These are phyloP conservation scores for Gibbula magus DNA, from an alignment of 2,888 invertebrate genomes.

Conservation along the genomic window DNA sequence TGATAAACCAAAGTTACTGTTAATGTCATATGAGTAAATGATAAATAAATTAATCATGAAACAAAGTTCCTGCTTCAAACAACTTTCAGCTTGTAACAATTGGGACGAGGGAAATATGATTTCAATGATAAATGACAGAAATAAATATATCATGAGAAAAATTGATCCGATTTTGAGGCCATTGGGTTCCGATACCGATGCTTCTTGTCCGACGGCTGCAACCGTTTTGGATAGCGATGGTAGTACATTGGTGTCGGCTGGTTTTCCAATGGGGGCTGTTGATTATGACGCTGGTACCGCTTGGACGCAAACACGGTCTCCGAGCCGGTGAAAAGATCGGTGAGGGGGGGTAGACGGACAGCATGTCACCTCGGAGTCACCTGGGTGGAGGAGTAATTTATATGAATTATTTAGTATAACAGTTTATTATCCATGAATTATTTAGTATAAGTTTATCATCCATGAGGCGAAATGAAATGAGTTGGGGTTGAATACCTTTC, in stretches of 20 bases:
- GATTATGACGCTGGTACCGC: conserved; percentile 53
- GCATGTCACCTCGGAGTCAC: conserved; percentile 60
- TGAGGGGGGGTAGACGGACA: conserved; percentile 68
- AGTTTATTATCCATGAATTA: background rate
- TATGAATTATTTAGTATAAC: background rate
- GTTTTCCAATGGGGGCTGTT: background rate
- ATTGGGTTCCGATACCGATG: background rate
- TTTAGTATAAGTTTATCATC: no score
- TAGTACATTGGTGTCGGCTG: no score
- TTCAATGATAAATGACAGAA: background rate
- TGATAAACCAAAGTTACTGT: background rate
- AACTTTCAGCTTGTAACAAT: background rate
- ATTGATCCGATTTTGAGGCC: background rate
- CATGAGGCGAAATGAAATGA: no score
- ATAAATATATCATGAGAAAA: background rate
- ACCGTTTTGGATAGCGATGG: background rate
- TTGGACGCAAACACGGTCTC: conserved; percentile 56
- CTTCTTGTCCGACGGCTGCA: background rate
- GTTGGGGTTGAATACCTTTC: no score
- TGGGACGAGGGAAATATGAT: background rate
- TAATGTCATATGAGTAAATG: background rate
- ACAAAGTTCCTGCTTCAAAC: background rate
- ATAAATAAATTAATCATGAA: no score
- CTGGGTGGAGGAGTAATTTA: background rate
- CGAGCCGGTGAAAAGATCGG: conserved; percentile 55